Evolutionary conservation across 2,888 invertebrate genomes (phyloP).

Genomic region (Sinhomidia bicolor): DNA sequence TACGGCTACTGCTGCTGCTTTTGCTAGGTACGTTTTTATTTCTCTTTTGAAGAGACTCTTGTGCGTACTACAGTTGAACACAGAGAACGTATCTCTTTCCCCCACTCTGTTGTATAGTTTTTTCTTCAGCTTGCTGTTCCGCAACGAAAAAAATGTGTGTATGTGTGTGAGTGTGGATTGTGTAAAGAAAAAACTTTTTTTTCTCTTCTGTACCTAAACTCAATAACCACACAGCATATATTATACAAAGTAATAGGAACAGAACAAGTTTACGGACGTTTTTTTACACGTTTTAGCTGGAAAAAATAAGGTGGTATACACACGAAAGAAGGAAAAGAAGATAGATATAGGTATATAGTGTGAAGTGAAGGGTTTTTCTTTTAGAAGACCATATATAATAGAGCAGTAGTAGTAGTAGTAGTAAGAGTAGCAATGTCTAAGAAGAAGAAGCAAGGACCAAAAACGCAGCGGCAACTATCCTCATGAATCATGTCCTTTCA

Average conservation of each 20-base stretch:
- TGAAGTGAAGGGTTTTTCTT: background rate
- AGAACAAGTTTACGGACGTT: background rate
- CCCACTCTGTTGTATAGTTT: background rate
- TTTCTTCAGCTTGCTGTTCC: background rate
- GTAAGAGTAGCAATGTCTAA: background rate
- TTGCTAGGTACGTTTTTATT: no score
- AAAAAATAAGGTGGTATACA: background rate
- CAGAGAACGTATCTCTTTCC: background rate
- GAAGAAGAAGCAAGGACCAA: constrained; percentile 37
- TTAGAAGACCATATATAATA: background rate
- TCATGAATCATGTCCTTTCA: constrained; percentile 79
- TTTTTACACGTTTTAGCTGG: background rate
- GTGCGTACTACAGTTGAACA: constrained; percentile 6
- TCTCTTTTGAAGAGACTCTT: background rate
- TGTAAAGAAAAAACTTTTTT: no score
- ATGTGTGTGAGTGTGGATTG: no score
- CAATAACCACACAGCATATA: no score
- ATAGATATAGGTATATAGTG: background rate
- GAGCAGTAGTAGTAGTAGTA: background rate
- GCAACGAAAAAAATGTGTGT: background rate
- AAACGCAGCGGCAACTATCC: constrained; percentile 71
- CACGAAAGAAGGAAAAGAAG: background rate
- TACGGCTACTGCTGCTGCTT: no score
- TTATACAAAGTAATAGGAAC: background rate
- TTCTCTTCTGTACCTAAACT: no score